phyloP scores from a whole-genome alignment of 2,113 vertebrate species.

The Onychostruthus taczanowskii region DNA sequence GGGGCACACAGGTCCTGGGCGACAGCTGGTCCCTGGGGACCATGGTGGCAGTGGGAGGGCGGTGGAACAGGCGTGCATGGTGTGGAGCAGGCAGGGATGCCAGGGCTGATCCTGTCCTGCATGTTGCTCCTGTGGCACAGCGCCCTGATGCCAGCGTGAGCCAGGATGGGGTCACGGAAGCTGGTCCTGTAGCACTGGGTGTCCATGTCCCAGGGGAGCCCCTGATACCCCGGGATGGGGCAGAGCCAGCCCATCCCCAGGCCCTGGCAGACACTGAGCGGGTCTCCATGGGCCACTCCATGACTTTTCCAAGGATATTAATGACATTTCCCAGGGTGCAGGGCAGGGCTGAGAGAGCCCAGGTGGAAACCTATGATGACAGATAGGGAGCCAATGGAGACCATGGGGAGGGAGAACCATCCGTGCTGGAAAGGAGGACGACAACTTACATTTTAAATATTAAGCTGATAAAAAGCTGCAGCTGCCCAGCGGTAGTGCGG shows the following conservation, averaged over 20 bases:
- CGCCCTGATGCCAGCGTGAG: fast-evolving
- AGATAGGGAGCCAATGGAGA: not conserved
- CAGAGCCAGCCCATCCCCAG: not conserved
- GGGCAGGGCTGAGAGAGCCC: not conserved
- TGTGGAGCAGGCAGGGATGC: constrained; percentile 30
- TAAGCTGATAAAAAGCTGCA: not conserved
- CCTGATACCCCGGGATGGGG: not conserved
- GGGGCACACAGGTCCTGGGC: not conserved
- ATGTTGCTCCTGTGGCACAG: not conserved
- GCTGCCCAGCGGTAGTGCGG: not conserved
- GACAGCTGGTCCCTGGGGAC: not conserved
- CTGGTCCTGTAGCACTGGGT: not conserved
- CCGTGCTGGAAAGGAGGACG: not conserved
- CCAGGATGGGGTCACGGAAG: not conserved
- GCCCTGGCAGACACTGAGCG: fast-evolving
- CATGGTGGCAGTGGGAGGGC: fast-evolving
- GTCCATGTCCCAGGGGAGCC: not conserved
- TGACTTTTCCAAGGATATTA: not conserved
- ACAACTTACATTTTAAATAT: not conserved
- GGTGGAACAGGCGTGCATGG: not conserved
- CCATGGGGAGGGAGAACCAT: fast-evolving
- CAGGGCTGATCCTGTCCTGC: not conserved
- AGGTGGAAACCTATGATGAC: not conserved
- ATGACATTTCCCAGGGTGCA: not conserved
- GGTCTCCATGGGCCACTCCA: not conserved